Evolutionary conservation across 30 jellyfish, hydroid and myxozoan genomes (phyloP).

Genomic region (Nemopilema nomurai): DNA sequence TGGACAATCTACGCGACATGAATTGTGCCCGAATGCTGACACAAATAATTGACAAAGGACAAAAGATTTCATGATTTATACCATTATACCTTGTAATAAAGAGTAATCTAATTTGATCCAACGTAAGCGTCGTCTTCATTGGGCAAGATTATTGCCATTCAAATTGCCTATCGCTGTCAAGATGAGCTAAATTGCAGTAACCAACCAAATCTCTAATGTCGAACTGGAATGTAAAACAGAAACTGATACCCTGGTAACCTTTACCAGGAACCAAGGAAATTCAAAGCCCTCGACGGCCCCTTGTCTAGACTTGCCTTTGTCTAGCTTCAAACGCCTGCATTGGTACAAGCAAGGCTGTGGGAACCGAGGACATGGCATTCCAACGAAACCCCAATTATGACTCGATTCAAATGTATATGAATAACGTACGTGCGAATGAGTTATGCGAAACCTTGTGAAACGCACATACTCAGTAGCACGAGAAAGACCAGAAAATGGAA

Average conservation of each 20-base stretch:
- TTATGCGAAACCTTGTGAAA: no score
- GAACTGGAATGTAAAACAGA: background rate
- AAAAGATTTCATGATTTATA: background rate
- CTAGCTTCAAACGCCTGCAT: background rate
- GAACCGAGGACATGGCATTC: no score
- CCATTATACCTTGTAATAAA: background rate
- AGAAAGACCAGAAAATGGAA: no score
- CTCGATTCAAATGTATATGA: no score
- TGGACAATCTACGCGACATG: background rate
- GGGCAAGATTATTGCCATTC: background rate
- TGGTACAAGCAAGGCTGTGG: background rate
- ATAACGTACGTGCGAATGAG: no score
- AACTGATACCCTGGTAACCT: background rate
- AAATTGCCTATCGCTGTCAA: background rate
- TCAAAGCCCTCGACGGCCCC: background rate
- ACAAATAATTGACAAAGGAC: conserved; percentile 40
- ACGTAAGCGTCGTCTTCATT: background rate
- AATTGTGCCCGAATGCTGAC: conserved; percentile 1
- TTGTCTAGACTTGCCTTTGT: background rate
- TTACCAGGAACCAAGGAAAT: background rate
- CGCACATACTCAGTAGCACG: no score
- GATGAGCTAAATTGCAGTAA: background rate
- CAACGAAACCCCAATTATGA: no score
- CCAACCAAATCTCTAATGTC: background rate
- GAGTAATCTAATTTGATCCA: background rate